Percentiles rank a stretch among this genome's conserved stretches.
Evolutionary conservation across 2,113 vertebrate genomes (phyloP).

Genomic region (Serilophus lunatus): DNA sequence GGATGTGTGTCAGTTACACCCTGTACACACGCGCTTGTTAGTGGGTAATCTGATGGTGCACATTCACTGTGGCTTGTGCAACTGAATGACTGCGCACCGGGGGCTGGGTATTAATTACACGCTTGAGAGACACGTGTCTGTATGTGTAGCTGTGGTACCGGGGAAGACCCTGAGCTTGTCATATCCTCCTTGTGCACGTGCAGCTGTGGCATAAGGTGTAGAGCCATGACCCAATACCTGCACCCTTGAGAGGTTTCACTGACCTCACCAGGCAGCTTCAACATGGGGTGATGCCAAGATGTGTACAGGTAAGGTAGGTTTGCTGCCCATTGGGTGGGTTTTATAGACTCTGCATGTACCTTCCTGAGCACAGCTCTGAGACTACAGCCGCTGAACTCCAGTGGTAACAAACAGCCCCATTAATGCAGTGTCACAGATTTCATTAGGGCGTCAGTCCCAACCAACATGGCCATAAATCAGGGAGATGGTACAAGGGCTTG

Average conservation of each 20-base stretch:
- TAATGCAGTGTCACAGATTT: slow-evolving; percentile 79
- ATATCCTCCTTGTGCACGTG: rapidly evolving
- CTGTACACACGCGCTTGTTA: not conserved
- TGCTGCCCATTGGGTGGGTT: slow-evolving; percentile 19
- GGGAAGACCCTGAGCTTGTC: not conserved
- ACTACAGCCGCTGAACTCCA: slow-evolving; percentile 62
- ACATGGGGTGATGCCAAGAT: rapidly evolving
- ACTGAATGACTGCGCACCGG: not conserved
- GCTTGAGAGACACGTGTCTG: slow-evolving; percentile 33
- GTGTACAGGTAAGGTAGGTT: not conserved
- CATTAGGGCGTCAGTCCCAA: slow-evolving; percentile 75
- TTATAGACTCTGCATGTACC: slow-evolving; percentile 5
- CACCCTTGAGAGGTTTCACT: not conserved
- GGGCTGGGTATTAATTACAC: slow-evolving; percentile 54
- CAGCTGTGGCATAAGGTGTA: not conserved
- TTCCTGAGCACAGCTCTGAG: slow-evolving; percentile 13
- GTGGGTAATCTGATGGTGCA: not conserved
- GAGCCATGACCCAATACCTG: not conserved
- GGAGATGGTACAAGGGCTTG: slow-evolving; percentile 76
- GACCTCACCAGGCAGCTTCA: not conserved
- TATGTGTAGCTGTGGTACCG: not conserved
- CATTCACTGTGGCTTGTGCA: not conserved
- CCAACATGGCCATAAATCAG: slow-evolving; percentile 80
- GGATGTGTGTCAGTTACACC: not conserved
- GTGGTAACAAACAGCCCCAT: slow-evolving; percentile 80